These are phyloP conservation scores for Tinamus guttatus DNA, from an alignment of 2,113 vertebrate genomes.

Conservation along the genomic window DNA sequence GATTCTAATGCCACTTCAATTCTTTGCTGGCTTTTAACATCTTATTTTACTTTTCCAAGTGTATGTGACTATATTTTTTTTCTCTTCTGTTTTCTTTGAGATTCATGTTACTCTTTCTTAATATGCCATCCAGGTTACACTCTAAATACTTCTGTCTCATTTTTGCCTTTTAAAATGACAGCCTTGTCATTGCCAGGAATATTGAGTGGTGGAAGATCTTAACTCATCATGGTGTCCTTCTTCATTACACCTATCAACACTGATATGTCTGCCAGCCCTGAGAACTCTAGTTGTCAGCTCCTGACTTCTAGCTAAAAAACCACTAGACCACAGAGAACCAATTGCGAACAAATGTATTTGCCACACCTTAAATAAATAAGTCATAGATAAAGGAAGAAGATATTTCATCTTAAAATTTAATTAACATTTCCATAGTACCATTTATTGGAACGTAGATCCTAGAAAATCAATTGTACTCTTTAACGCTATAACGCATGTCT, in stretches of 20 bases:
- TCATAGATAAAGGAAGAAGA: neutral
- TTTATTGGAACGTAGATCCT: neutral
- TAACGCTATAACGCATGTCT: neutral
- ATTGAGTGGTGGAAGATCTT: neutral
- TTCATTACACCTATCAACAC: neutral
- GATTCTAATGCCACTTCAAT: neutral
- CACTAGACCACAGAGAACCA: neutral
- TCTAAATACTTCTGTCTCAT: neutral
- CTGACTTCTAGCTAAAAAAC: neutral
- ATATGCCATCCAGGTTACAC: neutral
- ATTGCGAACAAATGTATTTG: neutral
- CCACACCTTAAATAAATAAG: neutral
- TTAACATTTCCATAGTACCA: neutral
- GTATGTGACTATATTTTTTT: neutral
- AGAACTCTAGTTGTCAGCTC: neutral
- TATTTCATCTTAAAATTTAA: neutral
- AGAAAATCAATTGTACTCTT: neutral
- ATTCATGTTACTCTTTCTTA: neutral
- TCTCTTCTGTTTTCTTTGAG: neutral
- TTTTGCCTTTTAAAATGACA: neutral
- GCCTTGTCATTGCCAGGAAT: neutral
- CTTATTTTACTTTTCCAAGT: neutral
- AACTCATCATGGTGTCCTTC: neutral
- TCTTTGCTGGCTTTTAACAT: neutral
- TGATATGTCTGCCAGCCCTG: neutral